Evolutionary conservation across 2,113 vertebrate genomes (phyloP), one percentile per base, ranked within the genome.

Genomic region (Plectropomus leopardus): DNA sequence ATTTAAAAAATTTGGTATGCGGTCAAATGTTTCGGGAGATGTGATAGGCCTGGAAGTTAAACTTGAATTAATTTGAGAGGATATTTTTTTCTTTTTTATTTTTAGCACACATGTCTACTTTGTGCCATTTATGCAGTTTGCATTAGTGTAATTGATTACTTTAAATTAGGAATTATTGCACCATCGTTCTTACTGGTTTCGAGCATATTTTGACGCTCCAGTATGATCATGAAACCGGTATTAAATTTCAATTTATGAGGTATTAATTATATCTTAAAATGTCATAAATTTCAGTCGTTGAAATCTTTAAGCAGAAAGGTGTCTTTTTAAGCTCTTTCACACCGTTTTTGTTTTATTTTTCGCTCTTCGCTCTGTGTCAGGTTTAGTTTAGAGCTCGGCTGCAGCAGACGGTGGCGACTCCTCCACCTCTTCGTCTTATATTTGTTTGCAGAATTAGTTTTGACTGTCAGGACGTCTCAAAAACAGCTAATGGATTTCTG

Each of bases 401-500:
- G n/a, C 55, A 48, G 55, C 57, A 60, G 28, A 50, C 44, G 1
- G 5, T 9, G 9, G 5, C 21, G 24, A 9, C 16, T 0, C 2
- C 34, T 32, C 36, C 32, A 3, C 10, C 26, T 73, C 77, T 9
- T 54, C 36, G 1, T 70, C 55, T 21, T 63, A 19, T 51, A 36
- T 15, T 54, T 16, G 32, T 26, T n/a, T 15, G 51, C 64, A 42
- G 8, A 79, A 57, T 65, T 40, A 26, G 32, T 64, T n/a, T 32
- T 24, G 47, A 32, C 65, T 67, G 53, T 69, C 69, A 51, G 69
- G 64, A 55, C 17, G 17, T 23, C 54, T 19, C 6, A 53, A n/a
- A 63, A 34, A 7, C 36, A 61, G 14, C 11, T 55, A 63, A 77
- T 40, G n/a, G 23, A 81, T 67, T 71, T 53, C 66, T 30, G 28